phyloP scores from a whole-genome alignment of 2,888 invertebrate genomes.

The Sphinx pinastri region DNA sequence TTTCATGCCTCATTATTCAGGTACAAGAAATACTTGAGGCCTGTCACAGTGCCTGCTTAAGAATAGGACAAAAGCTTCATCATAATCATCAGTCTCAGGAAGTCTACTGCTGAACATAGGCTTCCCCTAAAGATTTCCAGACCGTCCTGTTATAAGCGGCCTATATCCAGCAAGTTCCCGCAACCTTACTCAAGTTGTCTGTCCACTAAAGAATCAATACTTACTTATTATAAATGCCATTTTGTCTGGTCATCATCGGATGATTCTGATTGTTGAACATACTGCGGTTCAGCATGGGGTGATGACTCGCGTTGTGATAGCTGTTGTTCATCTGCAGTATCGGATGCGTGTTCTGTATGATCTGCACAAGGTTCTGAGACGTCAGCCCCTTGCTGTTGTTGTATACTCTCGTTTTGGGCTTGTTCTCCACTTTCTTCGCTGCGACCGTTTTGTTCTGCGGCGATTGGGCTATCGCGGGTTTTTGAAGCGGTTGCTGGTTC shows the following conservation, averaged over 20 bases:
- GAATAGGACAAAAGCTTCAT: too few species aligned
- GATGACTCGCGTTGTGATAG: constrained; percentile 74
- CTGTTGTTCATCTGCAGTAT: constrained; percentile 58
- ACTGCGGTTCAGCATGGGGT: constrained; percentile 68
- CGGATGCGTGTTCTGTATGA: constrained; percentile 77
- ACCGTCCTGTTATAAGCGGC: too few species aligned
- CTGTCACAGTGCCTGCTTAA: too few species aligned
- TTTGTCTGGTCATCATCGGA: constrained; percentile 57
- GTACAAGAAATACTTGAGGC: too few species aligned
- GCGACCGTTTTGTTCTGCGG: constrained; percentile 42
- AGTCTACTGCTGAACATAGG: too few species aligned
- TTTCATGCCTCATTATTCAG: too few species aligned
- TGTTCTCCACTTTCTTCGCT: constrained; percentile 47
- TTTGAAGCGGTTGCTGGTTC: constrained; percentile 41
- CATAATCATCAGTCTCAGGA: too few species aligned
- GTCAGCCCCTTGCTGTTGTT: constrained; percentile 59
- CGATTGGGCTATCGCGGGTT: constrained; percentile 46
- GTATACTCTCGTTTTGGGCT: constrained; percentile 65
- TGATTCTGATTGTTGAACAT: constrained; percentile 56
- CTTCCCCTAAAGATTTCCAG: too few species aligned
- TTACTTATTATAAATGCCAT: constrained; percentile 50
- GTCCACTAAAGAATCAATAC: too few species aligned
- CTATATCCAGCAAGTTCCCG: too few species aligned
- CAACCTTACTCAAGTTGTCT: too few species aligned
- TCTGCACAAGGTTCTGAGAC: constrained; percentile 72